These are phyloP conservation scores for Listronotus oregonensis DNA, from an alignment of 1,140 invertebrate genomes.

Conservation along the genomic window DNA sequence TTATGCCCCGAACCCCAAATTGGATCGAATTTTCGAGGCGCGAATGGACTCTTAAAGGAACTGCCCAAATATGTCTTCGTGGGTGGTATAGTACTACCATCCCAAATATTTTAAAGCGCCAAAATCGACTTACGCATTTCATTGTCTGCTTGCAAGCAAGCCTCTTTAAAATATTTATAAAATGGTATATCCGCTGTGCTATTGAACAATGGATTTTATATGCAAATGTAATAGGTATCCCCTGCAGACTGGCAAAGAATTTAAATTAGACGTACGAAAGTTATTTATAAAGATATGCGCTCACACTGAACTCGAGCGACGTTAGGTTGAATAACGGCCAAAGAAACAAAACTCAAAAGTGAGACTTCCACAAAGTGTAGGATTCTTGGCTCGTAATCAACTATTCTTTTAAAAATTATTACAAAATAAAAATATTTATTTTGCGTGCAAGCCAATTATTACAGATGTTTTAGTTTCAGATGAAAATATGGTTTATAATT, in stretches of 20 bases:
- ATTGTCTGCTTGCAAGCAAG: conserved; percentile 4
- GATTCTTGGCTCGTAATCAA: not conserved
- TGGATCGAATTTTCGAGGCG: too few relatives aligned
- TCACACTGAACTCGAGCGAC: not conserved
- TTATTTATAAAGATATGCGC: conserved; percentile 11
- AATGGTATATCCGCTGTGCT: conserved; percentile 4
- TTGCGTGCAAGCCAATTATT: too few relatives aligned
- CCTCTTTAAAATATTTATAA: not conserved
- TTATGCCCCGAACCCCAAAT: too few relatives aligned
- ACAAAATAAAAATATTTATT: too few relatives aligned
- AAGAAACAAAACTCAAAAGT: not conserved
- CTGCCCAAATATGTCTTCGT: too few relatives aligned
- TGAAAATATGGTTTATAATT: too few relatives aligned
- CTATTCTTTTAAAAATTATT: too few relatives aligned
- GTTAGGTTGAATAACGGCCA: not conserved
- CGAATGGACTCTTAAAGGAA: too few relatives aligned
- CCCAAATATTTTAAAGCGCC: not conserved
- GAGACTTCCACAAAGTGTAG: not conserved
- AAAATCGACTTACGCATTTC: conserved; percentile 2
- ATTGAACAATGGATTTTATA: conserved; percentile 27
- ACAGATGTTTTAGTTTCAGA: too few relatives aligned
- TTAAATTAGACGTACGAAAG: conserved; percentile 12
- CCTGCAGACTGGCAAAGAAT: conserved; percentile 12
- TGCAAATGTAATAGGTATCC: conserved; percentile 22
- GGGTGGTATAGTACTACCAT: too few relatives aligned